A percentile compares a stretch with the other conserved stretches of the same genome.
phyloP scores from a whole-genome alignment of 2,888 invertebrate species.

The Conistra vaccinii region DNA sequence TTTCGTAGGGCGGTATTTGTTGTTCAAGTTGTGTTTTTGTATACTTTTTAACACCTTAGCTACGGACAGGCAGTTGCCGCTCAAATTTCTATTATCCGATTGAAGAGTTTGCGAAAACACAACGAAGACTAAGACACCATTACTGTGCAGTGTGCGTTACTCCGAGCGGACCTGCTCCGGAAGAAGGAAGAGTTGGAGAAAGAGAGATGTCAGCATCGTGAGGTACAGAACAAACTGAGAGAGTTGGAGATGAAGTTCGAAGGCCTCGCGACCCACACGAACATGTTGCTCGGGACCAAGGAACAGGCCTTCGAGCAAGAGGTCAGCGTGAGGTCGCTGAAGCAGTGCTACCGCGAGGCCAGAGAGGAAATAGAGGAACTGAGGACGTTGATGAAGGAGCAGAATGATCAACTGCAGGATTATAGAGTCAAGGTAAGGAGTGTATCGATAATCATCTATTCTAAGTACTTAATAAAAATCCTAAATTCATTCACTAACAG shows the following conservation, averaged over 20 bases:
- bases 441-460: background rate
- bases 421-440: conserved; percentile 91
- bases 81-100: background rate
- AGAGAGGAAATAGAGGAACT: conserved; percentile 91
- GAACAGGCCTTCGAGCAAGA: conserved; percentile 92
- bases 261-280: conserved; percentile 82
- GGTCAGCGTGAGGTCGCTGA: conserved; percentile 82
- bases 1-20: background rate
- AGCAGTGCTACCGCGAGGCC: conserved; percentile 91
- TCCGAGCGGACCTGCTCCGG: conserved; percentile 81
- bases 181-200: conserved; percentile 91
- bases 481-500: background rate
- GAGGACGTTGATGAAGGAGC: conserved; percentile 91
- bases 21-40: background rate
- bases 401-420: conserved; percentile 92
- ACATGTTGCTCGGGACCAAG: conserved; percentile 88
- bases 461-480: background rate
- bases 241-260: conserved; percentile 85
- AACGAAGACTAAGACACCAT: background rate
- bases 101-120: background rate
- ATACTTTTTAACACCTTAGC: background rate
- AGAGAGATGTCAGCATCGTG: conserved; percentile 91
- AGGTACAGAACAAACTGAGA: conserved; percentile 82
- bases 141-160: conserved; percentile 82
- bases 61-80: background rate